phyloP scores from a whole-genome alignment of 2,113 vertebrate species.

The Perognathus longimembris region DNA sequence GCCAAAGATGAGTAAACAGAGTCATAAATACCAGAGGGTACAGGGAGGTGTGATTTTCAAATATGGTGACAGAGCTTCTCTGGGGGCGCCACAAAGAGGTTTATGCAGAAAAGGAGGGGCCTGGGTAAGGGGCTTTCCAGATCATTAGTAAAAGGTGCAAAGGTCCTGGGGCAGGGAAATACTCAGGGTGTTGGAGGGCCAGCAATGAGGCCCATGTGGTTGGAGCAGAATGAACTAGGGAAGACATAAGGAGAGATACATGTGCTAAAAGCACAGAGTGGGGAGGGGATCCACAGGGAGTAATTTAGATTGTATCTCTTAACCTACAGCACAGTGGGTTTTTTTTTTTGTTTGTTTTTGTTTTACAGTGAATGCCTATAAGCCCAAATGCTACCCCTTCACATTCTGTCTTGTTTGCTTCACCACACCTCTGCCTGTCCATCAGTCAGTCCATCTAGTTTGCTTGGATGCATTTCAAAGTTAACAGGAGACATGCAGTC shows the following conservation, averaged over 20 bases:
- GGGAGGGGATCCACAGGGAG: background rate
- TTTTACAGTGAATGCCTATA: background rate
- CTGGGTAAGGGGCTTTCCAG: background rate
- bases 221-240: background rate
- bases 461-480: background rate
- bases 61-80: background rate
- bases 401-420: background rate
- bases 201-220: background rate
- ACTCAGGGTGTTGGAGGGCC: too few relatives aligned
- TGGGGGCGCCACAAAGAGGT: background rate
- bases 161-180: background rate
- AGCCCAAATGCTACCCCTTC: background rate
- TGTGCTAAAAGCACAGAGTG: background rate
- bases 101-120: background rate
- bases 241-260: fast-evolving
- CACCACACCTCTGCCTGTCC: background rate
- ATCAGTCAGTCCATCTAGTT: background rate
- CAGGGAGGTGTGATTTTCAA: background rate
- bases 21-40: background rate
- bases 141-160: background rate
- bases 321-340: background rate
- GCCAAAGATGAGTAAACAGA: background rate
- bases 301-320: background rate
- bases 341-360: too few relatives aligned
- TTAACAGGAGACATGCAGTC: background rate